Conservation (phyloP, 2,113 vertebrate species). For the Equus quagga region DNA sequence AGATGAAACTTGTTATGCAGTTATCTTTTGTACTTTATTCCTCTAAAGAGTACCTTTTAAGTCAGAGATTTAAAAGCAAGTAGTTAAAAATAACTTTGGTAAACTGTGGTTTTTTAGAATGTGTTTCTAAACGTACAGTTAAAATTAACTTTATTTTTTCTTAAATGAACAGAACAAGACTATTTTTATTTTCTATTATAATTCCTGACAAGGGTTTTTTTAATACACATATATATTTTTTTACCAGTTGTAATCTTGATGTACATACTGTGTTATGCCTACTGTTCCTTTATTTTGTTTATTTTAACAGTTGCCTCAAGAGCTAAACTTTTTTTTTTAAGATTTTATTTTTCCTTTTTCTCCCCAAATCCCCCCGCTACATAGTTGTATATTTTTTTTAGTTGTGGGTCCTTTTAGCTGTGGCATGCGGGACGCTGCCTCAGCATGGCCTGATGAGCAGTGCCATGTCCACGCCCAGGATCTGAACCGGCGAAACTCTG, state of each 20-base stretch:
- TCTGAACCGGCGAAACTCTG: too few species aligned
- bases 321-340: background rate
- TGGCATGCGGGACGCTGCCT: too few species aligned
- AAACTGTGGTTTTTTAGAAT: slow-evolving; percentile 34
- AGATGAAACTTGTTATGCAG: slow-evolving; percentile 35
- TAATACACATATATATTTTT: background rate
- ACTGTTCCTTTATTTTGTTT: background rate
- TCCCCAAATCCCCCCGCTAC: too few species aligned
- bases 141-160: slow-evolving; percentile 38
- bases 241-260: background rate
- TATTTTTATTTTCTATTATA: slow-evolving; percentile 14
- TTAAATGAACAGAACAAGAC: background rate
- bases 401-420: too few species aligned
- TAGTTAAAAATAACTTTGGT: slow-evolving; percentile 43
- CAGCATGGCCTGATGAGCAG: too few species aligned
- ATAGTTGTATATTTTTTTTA: too few species aligned
- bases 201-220: background rate
- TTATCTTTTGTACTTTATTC: slow-evolving; percentile 6
- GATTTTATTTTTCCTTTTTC: too few species aligned
- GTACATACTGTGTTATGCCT: background rate
- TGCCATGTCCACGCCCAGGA: too few species aligned
- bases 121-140: background rate
- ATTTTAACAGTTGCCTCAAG: background rate
- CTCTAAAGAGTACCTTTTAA: slow-evolving; percentile 27
- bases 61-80: slow-evolving; percentile 38